Evolutionary conservation across 2,888 invertebrate genomes (phyloP), one percentile per base, ranked within the genome.

Genomic region (Dryobota labecula): DNA sequence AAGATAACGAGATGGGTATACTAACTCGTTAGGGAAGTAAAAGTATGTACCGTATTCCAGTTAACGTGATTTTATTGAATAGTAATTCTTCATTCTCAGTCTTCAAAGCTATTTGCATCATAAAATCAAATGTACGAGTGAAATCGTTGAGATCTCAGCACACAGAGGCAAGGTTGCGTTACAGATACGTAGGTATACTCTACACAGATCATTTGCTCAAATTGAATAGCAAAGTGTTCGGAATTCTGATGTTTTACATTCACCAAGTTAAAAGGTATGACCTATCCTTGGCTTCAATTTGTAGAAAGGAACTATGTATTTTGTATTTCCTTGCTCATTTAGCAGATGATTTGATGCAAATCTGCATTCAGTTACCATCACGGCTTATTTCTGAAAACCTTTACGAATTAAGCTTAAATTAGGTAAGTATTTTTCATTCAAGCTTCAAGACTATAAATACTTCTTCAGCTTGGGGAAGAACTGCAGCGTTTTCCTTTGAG

Each of bases 251-350:
- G 73, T 61, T 82, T 83, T 73, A 76, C 86, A 84, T 85, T 86
- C 86, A 77, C 84, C 51, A 68, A 71, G 70, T 78, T 82, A 76
- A 78, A 78, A 72, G 73, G 58, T 68, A 62, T 61, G 80, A 78
- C 77, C 80, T 86, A 86, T 83, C 84, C 85, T 84, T 87, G 86
- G 53, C 82, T 82, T 58, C 66, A 54, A 70, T 76, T 61, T 56
- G 65, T 84, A 72, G 84, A 86, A 86, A 84, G 76, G 76, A 78
- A 74, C 57, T 70, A n/a, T n/a, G n/a, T n/a, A n/a, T 64, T 41
- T 41, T 62, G n/a, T 70, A 67, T 73, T 80, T 80, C 80, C 82
- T 78, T 78, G 54, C 63, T 67, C 53, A 45, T 53, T 67, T 63
- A 56, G 65, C 60, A 83, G 75, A 80, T 60, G 53, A 64, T 67